Conservation (phyloP, 2,113 vertebrate species). For the Gulo gulo region DNA sequence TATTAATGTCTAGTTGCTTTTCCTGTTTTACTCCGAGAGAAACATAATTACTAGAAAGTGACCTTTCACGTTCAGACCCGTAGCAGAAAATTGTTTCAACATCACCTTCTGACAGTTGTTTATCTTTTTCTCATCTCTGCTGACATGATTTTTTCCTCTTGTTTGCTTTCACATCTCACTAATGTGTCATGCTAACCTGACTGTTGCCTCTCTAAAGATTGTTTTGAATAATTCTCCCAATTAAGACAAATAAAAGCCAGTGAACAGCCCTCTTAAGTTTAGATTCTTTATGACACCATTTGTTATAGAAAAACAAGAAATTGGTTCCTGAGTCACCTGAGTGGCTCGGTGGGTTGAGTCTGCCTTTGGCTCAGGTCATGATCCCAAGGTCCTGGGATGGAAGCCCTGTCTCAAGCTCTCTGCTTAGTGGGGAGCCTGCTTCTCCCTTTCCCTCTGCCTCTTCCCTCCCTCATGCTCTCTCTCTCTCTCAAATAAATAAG, state of each 20-base stretch:
- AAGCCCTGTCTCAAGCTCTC: too few species aligned
- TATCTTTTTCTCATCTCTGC: neutral
- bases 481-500: neutral
- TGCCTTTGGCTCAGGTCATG: neutral
- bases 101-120: neutral
- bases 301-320: neutral
- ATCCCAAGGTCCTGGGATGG: neutral
- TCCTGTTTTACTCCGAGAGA: constrained; percentile 9
- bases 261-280: neutral
- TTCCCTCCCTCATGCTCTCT: neutral
- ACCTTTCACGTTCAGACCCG: constrained; percentile 19
- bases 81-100: constrained; percentile 36
- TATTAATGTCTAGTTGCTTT: neutral
- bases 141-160: neutral
- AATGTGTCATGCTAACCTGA: neutral
- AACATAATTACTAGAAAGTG: constrained; percentile 6
- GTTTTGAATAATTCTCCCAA: neutral
- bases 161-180: neutral
- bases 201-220: neutral
- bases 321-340: neutral
- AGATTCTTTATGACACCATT: neutral
- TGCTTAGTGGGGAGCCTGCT: neutral
- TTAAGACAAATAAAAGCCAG: neutral
- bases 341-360: neutral
- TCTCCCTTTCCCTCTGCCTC: neutral